Evolutionary conservation across 2,113 vertebrate species (phyloP), one percentile per base, ranked within the genome.

Genomic region (Platysteira castanea): DNA sequence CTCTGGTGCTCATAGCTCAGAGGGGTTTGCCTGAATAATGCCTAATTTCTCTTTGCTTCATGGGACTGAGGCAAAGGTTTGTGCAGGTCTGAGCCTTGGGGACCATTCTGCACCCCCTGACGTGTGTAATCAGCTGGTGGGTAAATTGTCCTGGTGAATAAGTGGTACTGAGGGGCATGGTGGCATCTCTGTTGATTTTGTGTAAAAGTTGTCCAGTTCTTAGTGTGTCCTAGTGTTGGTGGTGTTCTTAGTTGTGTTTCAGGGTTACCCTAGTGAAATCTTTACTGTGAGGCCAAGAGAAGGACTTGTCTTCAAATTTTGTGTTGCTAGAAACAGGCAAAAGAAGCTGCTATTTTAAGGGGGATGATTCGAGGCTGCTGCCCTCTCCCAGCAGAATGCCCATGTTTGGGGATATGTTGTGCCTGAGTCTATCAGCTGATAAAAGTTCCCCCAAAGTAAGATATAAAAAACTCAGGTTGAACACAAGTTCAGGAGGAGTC

Each of bases 391-490:
- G 71, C 76, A 89, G 84, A 82, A 84, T 87, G 68, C 42, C 94
- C 82, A 83, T 84, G 83, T 93, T 95, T 85, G 88, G 63, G 84
- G 67, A 79, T 92, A 50, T 91, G 89, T 90, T 83, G 79, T 85
- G 63, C 57, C 61, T 49, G 33, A 65, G n/a, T 69, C 17, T 80
- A n/a, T 54, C 86, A 79, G 75, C 75, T 93, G 79, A 74, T 80
- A 63, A 44, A 89, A 87, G 30, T 94, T 54, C 73, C 74, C 82
- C 65, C 57, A 61, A 92, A 86, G 53, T 64, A 77, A 90, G 95
- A 89, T 87, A 89, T 93, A 91, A 89, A 92, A 96, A 94, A 57
- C 46, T 79, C 85, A 91, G 96, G 69, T 90, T 86, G 71, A 91
- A 33, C 65, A 47, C 44, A 44, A 87, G 94, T 73, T 95, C 82